These are phyloP conservation scores for Girardia tigrina DNA, from an alignment of 2,888 invertebrate genomes.

Conservation along the genomic window DNA sequence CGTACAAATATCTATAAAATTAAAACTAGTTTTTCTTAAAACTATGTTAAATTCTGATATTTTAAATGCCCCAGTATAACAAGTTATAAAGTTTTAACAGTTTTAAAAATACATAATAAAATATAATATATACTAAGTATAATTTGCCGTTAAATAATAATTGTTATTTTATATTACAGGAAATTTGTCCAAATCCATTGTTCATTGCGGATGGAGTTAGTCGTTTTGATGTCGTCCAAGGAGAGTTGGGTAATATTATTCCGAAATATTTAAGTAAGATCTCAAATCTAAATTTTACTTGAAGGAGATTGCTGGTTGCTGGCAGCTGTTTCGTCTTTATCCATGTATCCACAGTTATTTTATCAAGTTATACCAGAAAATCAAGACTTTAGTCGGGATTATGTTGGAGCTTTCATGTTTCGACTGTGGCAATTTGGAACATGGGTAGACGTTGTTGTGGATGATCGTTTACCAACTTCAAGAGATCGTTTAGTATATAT, in stretches of 20 bases:
- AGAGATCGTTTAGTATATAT: constrained; percentile 70
- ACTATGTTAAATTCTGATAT: too few relatives aligned
- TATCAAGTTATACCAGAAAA: constrained; percentile 87
- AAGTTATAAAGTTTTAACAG: too few relatives aligned
- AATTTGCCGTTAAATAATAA: too few relatives aligned
- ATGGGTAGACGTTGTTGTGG: constrained; percentile 52
- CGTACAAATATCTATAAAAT: too few relatives aligned
- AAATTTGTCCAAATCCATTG: constrained; percentile 57
- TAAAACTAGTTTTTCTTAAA: too few relatives aligned
- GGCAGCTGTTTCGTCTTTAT: constrained; percentile 79
- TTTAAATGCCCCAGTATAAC: too few relatives aligned
- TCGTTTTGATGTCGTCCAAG: constrained; percentile 91
- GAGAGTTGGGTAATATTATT: constrained; percentile 61
- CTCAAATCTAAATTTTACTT: too few relatives aligned
- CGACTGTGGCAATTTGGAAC: constrained; percentile 81
- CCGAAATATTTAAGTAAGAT: too few relatives aligned
- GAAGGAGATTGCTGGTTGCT: constrained; percentile 77
- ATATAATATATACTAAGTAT: too few relatives aligned
- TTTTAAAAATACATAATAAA: too few relatives aligned
- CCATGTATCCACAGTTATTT: constrained; percentile 71
- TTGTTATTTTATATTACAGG: too few relatives aligned
- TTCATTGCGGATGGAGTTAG: constrained; percentile 85
- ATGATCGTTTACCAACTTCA: constrained; percentile 61
- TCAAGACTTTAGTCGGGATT: constrained; percentile 70
- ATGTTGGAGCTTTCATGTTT: constrained; percentile 79